A percentile compares a stretch with the other conserved stretches of the same genome.
phyloP scores from a whole-genome alignment of 2,888 invertebrate genomes.

The Lumbricus terrestris region DNA sequence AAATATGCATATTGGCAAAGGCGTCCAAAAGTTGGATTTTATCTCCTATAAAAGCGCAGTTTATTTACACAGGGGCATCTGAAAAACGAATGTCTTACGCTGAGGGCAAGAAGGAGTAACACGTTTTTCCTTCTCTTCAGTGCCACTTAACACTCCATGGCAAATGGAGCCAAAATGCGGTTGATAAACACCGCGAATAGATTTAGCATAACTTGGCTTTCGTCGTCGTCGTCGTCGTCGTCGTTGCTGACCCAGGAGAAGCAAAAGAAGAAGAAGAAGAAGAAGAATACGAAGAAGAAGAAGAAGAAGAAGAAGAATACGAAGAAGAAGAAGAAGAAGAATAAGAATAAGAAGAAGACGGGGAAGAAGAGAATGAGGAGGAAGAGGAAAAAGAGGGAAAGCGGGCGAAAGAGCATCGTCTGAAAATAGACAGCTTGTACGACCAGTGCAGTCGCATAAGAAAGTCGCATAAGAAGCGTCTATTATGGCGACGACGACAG shows the following conservation, averaged over 20 bases:
- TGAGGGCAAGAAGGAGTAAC: background rate
- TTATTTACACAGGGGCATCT: background rate
- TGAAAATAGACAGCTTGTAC: background rate
- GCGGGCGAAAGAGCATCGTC: background rate
- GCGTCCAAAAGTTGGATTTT: background rate
- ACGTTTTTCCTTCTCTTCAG: background rate
- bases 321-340: too few species aligned
- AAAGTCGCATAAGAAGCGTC: constrained; percentile 3
- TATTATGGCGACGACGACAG: background rate
- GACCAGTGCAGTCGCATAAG: background rate
- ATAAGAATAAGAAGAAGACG: background rate
- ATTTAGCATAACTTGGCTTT: background rate
- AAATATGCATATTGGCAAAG: background rate
- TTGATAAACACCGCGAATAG: background rate
- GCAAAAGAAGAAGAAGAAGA: too few species aligned
- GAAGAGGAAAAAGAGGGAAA: background rate
- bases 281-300: too few species aligned
- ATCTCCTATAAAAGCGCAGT: background rate
- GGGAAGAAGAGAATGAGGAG: background rate
- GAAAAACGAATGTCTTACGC: background rate
- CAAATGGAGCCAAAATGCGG: background rate
- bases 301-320: too few species aligned
- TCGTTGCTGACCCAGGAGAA: too few species aligned
- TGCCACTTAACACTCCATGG: background rate
- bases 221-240: background rate